Conservation (phyloP, 53 echinoderm and acorn worm genomes). For the Zoroaster sp. region DNA sequence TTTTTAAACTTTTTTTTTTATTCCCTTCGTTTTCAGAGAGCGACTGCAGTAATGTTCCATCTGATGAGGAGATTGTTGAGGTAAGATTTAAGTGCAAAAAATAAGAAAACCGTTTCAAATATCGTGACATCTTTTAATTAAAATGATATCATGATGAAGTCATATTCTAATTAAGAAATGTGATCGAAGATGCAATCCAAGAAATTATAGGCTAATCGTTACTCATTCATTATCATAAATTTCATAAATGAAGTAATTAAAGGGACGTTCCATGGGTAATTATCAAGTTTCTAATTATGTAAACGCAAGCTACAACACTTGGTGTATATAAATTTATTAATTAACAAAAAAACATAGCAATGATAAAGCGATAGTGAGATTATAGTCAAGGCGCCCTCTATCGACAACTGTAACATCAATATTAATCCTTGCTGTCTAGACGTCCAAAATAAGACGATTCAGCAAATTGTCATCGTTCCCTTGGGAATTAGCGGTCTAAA, state of each 20-base stretch:
- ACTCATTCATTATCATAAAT: neutral
- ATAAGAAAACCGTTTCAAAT: neutral
- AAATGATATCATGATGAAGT: neutral
- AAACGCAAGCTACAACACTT: no score
- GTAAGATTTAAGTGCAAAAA: slow-evolving; percentile 47
- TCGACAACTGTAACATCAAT: neutral
- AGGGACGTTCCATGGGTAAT: no score
- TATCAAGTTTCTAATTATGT: no score
- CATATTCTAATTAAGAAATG: neutral
- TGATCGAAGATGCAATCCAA: no score
- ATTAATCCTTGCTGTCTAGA: slow-evolving; percentile 17
- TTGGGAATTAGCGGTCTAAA: slow-evolving; percentile 44
- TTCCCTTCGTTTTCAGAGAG: neutral
- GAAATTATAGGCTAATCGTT: neutral
- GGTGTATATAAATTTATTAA: no score
- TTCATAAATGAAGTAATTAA: no score
- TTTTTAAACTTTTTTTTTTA: neutral
- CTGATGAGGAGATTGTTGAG: slow-evolving; percentile 79
- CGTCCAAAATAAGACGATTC: slow-evolving; percentile 18
- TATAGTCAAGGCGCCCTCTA: slow-evolving; percentile 30
- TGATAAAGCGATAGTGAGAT: no score
- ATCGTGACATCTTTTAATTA: neutral
- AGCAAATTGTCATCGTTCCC: slow-evolving; percentile 31
- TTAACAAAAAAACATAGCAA: no score
- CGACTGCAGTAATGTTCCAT: slow-evolving; percentile 49